Evolutionary conservation across 23 tunicate species (phyloP), one percentile per base, ranked within the genome.

Genomic region (Corella eumyota): DNA sequence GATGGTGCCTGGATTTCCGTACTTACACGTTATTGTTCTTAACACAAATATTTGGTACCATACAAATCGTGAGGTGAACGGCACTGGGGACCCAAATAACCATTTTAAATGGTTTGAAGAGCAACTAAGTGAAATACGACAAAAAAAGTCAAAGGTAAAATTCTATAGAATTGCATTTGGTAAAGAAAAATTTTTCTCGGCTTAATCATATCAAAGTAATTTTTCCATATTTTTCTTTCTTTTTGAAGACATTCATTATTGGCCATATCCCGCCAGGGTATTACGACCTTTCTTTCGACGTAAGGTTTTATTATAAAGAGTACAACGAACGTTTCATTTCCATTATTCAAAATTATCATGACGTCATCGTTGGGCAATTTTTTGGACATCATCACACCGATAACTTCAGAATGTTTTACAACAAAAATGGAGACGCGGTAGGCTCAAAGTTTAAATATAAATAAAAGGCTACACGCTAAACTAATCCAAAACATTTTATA

Each of bases 351-450:
- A 15, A 29, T 6, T 77, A 77, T 47, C 2, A 34, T 17, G 75
- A 67, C 30, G 75, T 77, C 17, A 68, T 77, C 0, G 30, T 32
- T 6, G 87, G 77, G 25, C 75, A 68, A 49, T 78, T 62, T 32
- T 78, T 78, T 23, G 87, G 71, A 15, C 87, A 78, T 40, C 77
- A 78, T 46, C 87, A 78, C 70, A 78, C 77, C 1, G 87, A 78
- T 35, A 54, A 56, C 45, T 78, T 56, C 58, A 51, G 63, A 29
- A 46, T 78, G 35, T 60, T 78, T 34, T 73, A 78, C 31, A 45
- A 61, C n/a, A n/a, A n/a, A n/a, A n/a, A n/a, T n/a, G n/a, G n/a
- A n/a, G n/a, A n/a, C n/a, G n/a, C n/a, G n/a, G n/a, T n/a, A n/a
- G n/a, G n/a, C n/a, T n/a, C n/a, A n/a, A n/a, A n/a, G n/a, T n/a